Evolutionary conservation across 2,113 vertebrate species (phyloP).

Genomic region (Tachycineta bicolor): DNA sequence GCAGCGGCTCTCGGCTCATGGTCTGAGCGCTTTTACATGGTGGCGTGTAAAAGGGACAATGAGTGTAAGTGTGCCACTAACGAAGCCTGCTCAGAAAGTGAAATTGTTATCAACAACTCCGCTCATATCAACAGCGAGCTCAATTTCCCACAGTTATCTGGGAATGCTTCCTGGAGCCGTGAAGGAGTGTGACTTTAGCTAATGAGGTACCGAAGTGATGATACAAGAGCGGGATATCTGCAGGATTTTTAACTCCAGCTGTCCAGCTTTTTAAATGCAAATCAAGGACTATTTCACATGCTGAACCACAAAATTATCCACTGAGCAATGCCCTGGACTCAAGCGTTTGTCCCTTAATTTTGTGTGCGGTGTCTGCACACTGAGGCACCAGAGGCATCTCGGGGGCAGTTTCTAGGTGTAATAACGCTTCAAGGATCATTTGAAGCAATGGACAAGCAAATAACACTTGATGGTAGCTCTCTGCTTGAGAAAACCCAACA

Average conservation of each 20-base stretch:
- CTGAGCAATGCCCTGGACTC: background rate
- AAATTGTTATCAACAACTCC: background rate
- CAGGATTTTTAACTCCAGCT: background rate
- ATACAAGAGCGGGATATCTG: background rate
- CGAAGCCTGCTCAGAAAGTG: background rate
- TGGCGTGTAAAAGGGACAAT: background rate
- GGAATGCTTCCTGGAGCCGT: fast-evolving
- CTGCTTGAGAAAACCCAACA: background rate
- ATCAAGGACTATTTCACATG: background rate
- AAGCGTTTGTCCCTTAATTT: background rate
- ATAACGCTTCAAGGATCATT: background rate
- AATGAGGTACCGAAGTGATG: background rate
- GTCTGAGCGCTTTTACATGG: fast-evolving
- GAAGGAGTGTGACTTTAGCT: background rate
- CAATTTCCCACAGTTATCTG: background rate
- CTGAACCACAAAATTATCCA: background rate
- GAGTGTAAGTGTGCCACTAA: background rate
- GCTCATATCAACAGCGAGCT: fast-evolving
- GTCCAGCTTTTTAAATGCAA: background rate
- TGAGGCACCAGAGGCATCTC: background rate
- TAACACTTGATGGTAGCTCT: background rate
- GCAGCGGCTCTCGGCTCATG: background rate
- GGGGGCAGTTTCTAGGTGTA: background rate
- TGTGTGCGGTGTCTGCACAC: background rate
- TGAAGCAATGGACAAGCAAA: background rate